Evolutionary conservation across 2,797 vertebrate genomes (phyloP).

Genomic region (Enteromius fasciolatus): DNA sequence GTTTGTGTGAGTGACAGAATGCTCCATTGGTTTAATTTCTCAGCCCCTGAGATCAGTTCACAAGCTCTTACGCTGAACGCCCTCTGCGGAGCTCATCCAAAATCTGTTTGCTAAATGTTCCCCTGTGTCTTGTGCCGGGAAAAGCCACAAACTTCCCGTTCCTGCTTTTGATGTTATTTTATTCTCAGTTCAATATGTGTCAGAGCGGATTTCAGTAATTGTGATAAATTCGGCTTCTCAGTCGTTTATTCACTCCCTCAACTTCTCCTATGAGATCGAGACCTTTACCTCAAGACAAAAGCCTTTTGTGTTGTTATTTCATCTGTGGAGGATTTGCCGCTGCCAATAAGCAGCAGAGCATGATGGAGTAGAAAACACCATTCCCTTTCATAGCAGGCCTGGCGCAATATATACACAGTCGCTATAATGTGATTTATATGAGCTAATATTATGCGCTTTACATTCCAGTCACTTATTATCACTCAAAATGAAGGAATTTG

Average conservation of each 20-base stretch:
- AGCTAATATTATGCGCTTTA: slow-evolving; percentile 1
- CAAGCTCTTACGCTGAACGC: slow-evolving; percentile 29
- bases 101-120: slow-evolving; percentile 51
- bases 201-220: slow-evolving; percentile 1
- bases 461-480: neutral
- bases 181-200: slow-evolving; percentile 19
- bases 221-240: neutral
- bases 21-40: slow-evolving; percentile 43
- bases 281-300: slow-evolving; percentile 30
- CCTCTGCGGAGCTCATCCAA: slow-evolving; percentile 35
- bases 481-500: neutral
- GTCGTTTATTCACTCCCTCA: slow-evolving; percentile 4
- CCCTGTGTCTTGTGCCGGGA: slow-evolving; percentile 34
- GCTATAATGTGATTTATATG: neutral
- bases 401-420: neutral
- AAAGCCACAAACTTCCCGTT: slow-evolving; percentile 38
- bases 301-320: slow-evolving; percentile 7
- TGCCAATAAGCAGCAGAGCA: slow-evolving; percentile 48
- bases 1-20: slow-evolving; percentile 53
- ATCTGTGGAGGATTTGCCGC: slow-evolving; percentile 45
- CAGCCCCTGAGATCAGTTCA: slow-evolving; percentile 43
- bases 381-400: slow-evolving; percentile 1
- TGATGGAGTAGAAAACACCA: slow-evolving; percentile 46
- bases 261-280: neutral
- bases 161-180: slow-evolving; percentile 49